These are phyloP conservation scores for Drosophila kurseongensis DNA, from an alignment of 1,140 invertebrate species.

Conservation along the genomic window DNA sequence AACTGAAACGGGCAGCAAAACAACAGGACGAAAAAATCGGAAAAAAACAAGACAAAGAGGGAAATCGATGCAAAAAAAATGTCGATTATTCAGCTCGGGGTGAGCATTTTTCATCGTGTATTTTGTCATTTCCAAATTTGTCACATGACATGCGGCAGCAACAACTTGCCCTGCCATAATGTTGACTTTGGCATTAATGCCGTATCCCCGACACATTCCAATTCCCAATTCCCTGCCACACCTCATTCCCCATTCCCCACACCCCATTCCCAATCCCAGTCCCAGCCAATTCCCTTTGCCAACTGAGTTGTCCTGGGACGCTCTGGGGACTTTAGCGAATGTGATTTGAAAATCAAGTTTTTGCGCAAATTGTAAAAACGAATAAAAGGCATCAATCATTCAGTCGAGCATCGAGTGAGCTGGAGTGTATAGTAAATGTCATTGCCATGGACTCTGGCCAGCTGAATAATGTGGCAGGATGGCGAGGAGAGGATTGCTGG, in stretches of 20 bases:
- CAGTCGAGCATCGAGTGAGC: constrained; percentile 72
- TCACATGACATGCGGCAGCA: constrained; percentile 72
- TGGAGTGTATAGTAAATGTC: constrained; percentile 81
- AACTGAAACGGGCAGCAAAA: constrained; percentile 38
- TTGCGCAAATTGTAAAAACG: constrained; percentile 63
- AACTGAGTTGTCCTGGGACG: constrained; percentile 13
- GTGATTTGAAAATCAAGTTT: constrained; percentile 78
- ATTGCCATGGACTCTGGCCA: constrained; percentile 46
- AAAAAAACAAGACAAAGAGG: constrained; percentile 11
- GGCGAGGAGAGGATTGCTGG: constrained; percentile 15
- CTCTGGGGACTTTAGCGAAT: constrained; percentile 63
- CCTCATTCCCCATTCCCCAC: too few species aligned
- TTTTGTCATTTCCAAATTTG: constrained; percentile 82
- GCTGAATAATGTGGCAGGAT: constrained; percentile 2
- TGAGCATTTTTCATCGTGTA: constrained; percentile 65
- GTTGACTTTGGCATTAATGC: constrained; percentile 80
- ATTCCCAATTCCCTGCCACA: constrained; percentile 7
- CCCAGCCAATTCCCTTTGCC: constrained; percentile 9
- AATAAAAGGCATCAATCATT: constrained; percentile 82
- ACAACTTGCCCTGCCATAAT: constrained; percentile 58
- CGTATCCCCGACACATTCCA: constrained; percentile 23
- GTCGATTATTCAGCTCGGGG: constrained; percentile 63
- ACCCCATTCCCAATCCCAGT: not conserved
- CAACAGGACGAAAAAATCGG: not conserved
- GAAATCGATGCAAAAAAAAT: constrained; percentile 52